Evolutionary conservation across 37 sponge, comb jelly and placozoan species (phyloP), one percentile per base, ranked within the genome.

Genomic region (Eunapius fragilis): DNA sequence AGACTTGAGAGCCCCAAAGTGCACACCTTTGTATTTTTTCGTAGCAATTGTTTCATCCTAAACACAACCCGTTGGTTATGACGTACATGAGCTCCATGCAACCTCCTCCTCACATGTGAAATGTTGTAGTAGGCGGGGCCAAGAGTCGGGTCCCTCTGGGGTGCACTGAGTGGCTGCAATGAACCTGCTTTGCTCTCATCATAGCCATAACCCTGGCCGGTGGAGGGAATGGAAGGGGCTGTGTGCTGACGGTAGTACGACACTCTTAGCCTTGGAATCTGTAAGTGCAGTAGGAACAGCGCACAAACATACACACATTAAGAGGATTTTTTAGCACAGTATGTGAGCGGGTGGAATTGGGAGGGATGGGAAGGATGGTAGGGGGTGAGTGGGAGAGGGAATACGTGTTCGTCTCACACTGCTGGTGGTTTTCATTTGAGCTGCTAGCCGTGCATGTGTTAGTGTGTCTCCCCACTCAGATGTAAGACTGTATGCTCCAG

Each of bases 121-220:
- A 92, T 76, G 33, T 88, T 83, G 82, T 98, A 98, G 87, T 94
- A 98, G 12, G 98, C 98, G 24, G 98, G 98, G 30, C 98, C 98
- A 82, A 98, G 82, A 10, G 97, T 87, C 24, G 78, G 31, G 80
- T 98, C 98, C 28, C 67, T 35, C 34, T 69, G 76, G 0, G 95
- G 97, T 25, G 84, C 71, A 41, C 70, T 69, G 68, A 96, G 98
- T 33, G 97, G 95, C 25, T 89, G 81, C 35, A 98, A 77, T 14
- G 26, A 27, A 4, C 98, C 96, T 37, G 84, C 86, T 0, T 69
- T 77, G 26, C 68, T 82, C 76, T 98, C 98, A 28, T 96, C 97
- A 67, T 98, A 98, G 11, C 98, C 98, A 69, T 88, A 91, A 73
- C 79, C 89, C 84, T 92, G 86, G 0, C 97, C 95, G 19, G 92